phyloP scores from a whole-genome alignment of 2,888 invertebrate species.

The Willowsia nigromaculata region DNA sequence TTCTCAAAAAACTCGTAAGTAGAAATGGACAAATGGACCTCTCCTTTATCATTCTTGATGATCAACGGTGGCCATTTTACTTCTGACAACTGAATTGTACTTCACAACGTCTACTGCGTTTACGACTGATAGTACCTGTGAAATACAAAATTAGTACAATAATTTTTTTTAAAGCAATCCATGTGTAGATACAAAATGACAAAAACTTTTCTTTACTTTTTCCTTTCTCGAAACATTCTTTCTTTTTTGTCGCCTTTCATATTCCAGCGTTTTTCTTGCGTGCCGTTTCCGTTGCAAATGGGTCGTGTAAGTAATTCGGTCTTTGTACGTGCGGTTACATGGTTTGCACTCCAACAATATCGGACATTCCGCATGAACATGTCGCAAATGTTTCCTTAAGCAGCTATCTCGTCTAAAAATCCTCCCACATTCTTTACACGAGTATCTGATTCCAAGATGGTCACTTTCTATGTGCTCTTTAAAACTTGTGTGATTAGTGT shows the following conservation, averaged over 20 bases:
- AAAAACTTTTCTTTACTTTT: too few species aligned
- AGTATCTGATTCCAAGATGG: constrained; percentile 14
- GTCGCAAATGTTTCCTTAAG: neutral
- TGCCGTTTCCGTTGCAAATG: neutral
- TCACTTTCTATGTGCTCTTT: neutral
- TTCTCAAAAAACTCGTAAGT: too few species aligned
- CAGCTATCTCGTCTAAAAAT: neutral
- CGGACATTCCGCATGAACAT: constrained; percentile 5
- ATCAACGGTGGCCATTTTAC: too few species aligned
- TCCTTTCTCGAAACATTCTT: too few species aligned
- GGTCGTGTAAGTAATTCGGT: neutral
- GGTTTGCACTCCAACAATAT: neutral
- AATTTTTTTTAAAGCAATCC: too few species aligned
- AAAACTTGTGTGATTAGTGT: neutral
- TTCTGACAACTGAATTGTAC: too few species aligned
- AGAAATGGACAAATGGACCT: too few species aligned
- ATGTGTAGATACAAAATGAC: too few species aligned
- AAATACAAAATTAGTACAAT: too few species aligned
- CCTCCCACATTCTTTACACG: constrained; percentile 1
- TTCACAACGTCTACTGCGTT: too few species aligned
- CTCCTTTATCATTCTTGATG: too few species aligned
- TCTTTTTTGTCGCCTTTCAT: neutral
- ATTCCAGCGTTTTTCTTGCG: neutral
- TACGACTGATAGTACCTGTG: too few species aligned
- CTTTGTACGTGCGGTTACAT: neutral